Conservation (phyloP, 2,888 invertebrate species). For the Dinocampus coccinellae region DNA sequence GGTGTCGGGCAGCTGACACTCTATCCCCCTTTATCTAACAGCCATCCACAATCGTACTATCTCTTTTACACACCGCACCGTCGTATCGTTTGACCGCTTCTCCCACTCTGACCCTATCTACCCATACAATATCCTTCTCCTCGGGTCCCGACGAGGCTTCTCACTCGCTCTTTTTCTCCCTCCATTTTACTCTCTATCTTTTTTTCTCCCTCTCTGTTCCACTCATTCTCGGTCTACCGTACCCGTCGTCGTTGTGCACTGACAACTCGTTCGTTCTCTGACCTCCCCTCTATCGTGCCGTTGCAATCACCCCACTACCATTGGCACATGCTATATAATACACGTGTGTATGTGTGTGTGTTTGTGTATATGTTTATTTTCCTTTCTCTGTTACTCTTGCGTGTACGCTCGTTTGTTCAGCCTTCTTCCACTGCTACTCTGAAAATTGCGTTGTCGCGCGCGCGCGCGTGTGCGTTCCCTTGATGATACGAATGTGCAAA, state of each 20-base stretch:
- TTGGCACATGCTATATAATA: too few species aligned
- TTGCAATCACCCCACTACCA: neutral
- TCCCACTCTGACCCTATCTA: conserved; percentile 36
- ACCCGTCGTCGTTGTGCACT: conserved; percentile 43
- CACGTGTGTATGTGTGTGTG: too few species aligned
- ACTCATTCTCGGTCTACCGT: conserved; percentile 38
- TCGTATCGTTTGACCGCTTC: conserved; percentile 38
- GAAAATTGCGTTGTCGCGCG: conserved; percentile 3
- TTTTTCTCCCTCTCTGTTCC: too few species aligned
- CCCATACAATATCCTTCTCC: conserved; percentile 54
- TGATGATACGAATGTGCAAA: conserved; percentile 16
- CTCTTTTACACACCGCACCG: conserved; percentile 23
- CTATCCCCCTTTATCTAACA: conserved; percentile 41
- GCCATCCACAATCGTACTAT: conserved; percentile 20
- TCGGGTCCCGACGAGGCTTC: conserved; percentile 52
- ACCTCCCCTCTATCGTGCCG: conserved; percentile 11
- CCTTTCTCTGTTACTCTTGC: neutral
- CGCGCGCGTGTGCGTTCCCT: too few species aligned
- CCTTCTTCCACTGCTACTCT: neutral
- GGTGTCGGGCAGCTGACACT: conserved; percentile 66
- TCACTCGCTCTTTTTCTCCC: conserved; percentile 26
- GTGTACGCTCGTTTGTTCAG: neutral
- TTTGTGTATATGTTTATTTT: too few species aligned
- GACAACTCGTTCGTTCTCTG: conserved; percentile 55
- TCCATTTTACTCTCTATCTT: too few species aligned